Percentiles rank a stretch among this genome's conserved stretches.
These are phyloP conservation scores for Macrochelys suwanniensis DNA, from an alignment of 2,797 vertebrate species.

Conservation along the genomic window DNA sequence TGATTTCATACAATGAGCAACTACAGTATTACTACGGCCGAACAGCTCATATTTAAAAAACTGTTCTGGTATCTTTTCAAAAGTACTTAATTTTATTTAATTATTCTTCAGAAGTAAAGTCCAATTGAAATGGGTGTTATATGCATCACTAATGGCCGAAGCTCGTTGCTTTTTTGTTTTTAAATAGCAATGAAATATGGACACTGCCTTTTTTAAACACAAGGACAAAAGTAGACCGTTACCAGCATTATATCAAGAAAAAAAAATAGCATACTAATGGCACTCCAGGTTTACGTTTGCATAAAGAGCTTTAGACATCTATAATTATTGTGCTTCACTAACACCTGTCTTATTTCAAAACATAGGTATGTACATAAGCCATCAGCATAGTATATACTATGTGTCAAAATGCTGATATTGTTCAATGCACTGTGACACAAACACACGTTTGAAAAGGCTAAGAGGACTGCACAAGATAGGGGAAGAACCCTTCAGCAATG, in stretches of 20 bases:
- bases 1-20: neutral
- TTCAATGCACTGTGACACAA: neutral
- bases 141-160: neutral
- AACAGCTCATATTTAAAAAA: neutral
- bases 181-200: neutral
- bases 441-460: neutral
- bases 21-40: neutral
- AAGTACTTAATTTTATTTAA: neutral
- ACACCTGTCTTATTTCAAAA: neutral
- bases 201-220: rapidly evolving
- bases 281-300: neutral
- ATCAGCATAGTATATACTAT: neutral
- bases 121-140: neutral
- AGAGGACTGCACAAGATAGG: neutral
- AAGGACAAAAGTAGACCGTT: neutral
- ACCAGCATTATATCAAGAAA: neutral
- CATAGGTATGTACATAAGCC: neutral
- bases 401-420: neutral
- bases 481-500: neutral
- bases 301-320: neutral
- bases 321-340: neutral
- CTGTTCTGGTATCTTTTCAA: neutral
- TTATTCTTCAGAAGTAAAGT: neutral
- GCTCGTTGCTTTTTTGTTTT: neutral
- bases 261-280: neutral